phyloP scores from a whole-genome alignment of 2,113 vertebrate species.

The Mystacornis crossleyi region DNA sequence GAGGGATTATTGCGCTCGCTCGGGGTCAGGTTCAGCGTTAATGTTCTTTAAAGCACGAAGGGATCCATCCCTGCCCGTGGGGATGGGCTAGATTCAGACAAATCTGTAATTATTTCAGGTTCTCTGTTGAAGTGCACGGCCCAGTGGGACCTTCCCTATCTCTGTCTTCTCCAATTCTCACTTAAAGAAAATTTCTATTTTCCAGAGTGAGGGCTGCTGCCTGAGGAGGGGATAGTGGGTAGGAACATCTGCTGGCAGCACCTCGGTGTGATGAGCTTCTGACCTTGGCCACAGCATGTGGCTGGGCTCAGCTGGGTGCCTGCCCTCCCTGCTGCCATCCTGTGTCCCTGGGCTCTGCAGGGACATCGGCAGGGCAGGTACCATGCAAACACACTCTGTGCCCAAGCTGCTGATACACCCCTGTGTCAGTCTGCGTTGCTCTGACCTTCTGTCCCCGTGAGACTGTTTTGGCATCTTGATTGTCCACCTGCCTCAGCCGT shows the following conservation, averaged over 20 bases:
- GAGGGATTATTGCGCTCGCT: accelerated
- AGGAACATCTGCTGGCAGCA: background rate
- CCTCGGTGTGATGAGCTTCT: accelerated
- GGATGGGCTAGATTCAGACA: background rate
- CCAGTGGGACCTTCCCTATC: background rate
- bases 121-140: background rate
- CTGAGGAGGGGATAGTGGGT: accelerated
- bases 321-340: background rate
- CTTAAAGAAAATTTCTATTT: background rate
- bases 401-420: background rate
- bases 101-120: background rate
- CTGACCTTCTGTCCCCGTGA: accelerated
- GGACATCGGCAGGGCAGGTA: accelerated
- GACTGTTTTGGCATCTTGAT: background rate
- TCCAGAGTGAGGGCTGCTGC: background rate
- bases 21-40: background rate
- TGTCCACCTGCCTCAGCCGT: background rate
- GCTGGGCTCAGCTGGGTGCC: background rate
- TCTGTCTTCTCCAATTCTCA: background rate
- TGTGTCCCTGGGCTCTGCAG: background rate
- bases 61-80: background rate
- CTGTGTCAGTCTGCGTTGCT: accelerated
- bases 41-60: accelerated
- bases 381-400: accelerated
- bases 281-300: accelerated